A percentile compares a stretch with the other conserved stretches of the same genome.
Conservation (phyloP, 2,113 vertebrate genomes). For the Diglossa brunneiventris region DNA sequence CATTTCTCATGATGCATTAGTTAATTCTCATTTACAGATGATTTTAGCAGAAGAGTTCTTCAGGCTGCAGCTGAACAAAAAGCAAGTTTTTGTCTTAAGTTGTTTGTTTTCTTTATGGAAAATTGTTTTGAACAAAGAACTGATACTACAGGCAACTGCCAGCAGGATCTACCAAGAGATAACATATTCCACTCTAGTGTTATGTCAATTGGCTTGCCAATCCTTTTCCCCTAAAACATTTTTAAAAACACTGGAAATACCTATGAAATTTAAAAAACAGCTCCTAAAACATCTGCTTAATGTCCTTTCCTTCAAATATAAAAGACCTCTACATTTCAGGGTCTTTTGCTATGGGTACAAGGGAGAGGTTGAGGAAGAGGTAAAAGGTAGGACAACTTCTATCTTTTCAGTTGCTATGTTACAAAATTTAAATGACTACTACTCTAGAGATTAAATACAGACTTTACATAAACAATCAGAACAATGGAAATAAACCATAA, state of each 20-base stretch:
- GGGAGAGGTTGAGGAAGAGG: neutral
- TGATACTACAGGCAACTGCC: neutral
- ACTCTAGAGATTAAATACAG: slow-evolving; percentile 36
- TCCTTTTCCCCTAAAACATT: slow-evolving; percentile 38
- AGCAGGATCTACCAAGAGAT: neutral
- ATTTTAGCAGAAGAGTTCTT: slow-evolving; percentile 19
- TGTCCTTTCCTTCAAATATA: slow-evolving; percentile 48
- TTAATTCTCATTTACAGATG: neutral
- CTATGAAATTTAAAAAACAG: slow-evolving; percentile 58
- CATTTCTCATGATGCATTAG: neutral
- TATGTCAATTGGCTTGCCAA: slow-evolving; percentile 18
- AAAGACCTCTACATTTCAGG: neutral
- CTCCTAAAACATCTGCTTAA: slow-evolving; percentile 63
- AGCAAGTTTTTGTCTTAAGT: neutral
- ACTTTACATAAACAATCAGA: slow-evolving; percentile 35
- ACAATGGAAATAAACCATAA: neutral
- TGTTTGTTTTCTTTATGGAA: neutral
- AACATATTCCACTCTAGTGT: neutral
- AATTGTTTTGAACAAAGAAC: slow-evolving; percentile 14
- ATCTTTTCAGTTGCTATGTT: neutral
- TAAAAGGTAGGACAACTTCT: neutral
- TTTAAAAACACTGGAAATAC: slow-evolving; percentile 55
- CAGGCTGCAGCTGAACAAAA: slow-evolving; percentile 16
- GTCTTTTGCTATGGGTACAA: neutral
- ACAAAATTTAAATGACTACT: slow-evolving; percentile 1